Base-by-base conservation (phyloP, 2,888 invertebrate species). In the Scelioninae gen. 1 region DNA sequence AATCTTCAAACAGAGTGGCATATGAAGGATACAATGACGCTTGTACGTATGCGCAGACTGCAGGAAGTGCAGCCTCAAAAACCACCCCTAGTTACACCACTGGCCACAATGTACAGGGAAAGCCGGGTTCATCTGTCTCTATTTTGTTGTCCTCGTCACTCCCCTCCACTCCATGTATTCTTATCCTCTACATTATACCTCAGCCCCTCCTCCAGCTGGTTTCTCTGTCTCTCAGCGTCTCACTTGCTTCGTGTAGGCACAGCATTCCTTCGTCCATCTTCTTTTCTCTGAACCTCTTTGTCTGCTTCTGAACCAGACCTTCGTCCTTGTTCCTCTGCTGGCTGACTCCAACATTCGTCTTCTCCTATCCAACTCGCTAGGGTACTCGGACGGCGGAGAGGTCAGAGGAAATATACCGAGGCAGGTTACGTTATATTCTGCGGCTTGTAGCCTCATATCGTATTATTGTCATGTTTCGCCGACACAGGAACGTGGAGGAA, bases 381-480 rank as follows among this genome's bases (percentile, higher is more conserved):
- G 79, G 76, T 82, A 79, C 63, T 80, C 56, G 84, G 68, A 79
- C 65, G 75, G 83, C 58, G 81, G 68, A 83, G 83, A 80, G 86
- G 82, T 85, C 85, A 83, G 85, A 86, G 86, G 86, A 87, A 84
- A 84, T 85, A 85, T 85, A 87, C 85, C 86, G 84, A 86, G 87
- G 86, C 88, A 86, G 87, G 88, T 89, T 89, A 88, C 86, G 89
- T 87, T 89, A 88, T 89, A 89, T 89, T 88, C 89, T 88, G 88
- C 85, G 89, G 89, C 88, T 89, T 88, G 88, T 87, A 89, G 88
- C 85, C 88, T 88, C 88, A 88, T 89, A 89, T 89, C 87, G 89
- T 87, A 89, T 90, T 89, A 88, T 88, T 89, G 89, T 89, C 89
- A 89, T 89, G 89, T 89, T 89, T 87, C 86, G 84, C 86, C 88